Percentiles rank a stretch among this genome's conserved stretches.
Conservation (phyloP, 2,888 invertebrate species). For the Dynastes grantii region DNA sequence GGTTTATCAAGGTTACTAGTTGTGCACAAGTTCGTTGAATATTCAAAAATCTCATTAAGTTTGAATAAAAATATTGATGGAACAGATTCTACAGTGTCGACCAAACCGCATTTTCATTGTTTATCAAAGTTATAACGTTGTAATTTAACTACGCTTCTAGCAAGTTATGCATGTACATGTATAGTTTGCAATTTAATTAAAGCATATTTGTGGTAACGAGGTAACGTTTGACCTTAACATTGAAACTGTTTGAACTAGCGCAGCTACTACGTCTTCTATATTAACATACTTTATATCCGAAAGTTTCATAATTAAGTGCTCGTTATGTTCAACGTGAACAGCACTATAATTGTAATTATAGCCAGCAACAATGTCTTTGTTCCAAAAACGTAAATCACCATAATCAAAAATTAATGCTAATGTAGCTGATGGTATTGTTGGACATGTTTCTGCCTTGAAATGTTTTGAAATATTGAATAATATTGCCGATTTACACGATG, state of each 20-base stretch:
- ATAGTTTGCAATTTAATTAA: not conserved
- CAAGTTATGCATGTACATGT: not conserved
- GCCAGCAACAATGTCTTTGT: too few relatives aligned
- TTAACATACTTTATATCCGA: not conserved
- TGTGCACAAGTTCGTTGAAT: not conserved
- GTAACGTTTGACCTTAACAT: not conserved
- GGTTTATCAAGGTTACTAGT: constrained; percentile 5
- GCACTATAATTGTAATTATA: too few relatives aligned
- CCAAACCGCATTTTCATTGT: not conserved
- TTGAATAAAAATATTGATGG: too few relatives aligned
- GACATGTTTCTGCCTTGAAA: too few relatives aligned
- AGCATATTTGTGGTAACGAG: not conserved
- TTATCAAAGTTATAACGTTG: not conserved
- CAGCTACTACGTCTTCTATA: not conserved
- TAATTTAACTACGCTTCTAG: not conserved
- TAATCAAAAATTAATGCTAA: too few relatives aligned
- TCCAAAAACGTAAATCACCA: too few relatives aligned
- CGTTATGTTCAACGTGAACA: not conserved
- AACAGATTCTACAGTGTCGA: too few relatives aligned
- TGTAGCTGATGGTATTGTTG: too few relatives aligned
- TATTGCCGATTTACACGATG: too few relatives aligned
- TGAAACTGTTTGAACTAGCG: not conserved
- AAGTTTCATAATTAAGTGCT: too few relatives aligned
- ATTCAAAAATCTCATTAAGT: not conserved
- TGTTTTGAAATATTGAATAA: too few relatives aligned